These are phyloP conservation scores for Apodemia hepburni DNA, from an alignment of 2,888 invertebrate genomes.

Conservation along the genomic window DNA sequence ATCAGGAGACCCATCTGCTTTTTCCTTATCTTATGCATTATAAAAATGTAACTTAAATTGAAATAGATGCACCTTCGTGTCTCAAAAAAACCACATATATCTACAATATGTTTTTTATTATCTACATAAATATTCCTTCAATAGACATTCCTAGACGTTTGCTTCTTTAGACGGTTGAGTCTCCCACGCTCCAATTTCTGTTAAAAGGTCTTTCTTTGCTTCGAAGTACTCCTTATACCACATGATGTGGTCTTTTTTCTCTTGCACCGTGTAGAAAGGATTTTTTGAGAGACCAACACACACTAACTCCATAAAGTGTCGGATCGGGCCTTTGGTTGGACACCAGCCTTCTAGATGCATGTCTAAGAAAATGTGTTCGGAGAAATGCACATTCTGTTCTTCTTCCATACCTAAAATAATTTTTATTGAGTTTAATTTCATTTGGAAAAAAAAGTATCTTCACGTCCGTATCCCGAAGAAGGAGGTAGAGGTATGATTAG, in stretches of 20 bases:
- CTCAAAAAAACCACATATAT: neutral
- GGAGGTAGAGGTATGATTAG: too few species aligned
- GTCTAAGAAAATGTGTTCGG: constrained; percentile 97
- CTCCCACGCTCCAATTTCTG: constrained; percentile 82
- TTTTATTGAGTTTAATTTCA: neutral
- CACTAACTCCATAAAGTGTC: constrained; percentile 98
- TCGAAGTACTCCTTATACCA: constrained; percentile 97
- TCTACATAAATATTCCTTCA: constrained; percentile 22
- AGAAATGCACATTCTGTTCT: constrained; percentile 88
- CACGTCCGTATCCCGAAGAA: too few species aligned
- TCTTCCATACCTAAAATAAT: constrained; percentile 80
- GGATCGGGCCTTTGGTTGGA: constrained; percentile 92
- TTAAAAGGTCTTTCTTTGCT: constrained; percentile 86
- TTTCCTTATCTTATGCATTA: too few species aligned
- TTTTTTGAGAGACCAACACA: constrained; percentile 96
- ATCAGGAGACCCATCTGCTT: too few species aligned
- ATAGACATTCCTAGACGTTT: constrained; percentile 35
- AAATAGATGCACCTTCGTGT: too few species aligned
- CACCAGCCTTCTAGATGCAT: constrained; percentile 93
- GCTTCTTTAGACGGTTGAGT: constrained; percentile 39
- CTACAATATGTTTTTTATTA: neutral
- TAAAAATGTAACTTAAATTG: too few species aligned
- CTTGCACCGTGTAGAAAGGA: constrained; percentile 91
- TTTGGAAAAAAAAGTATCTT: too few species aligned
- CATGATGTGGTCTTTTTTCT: constrained; percentile 93